Base-by-base conservation (phyloP, 2,888 invertebrate genomes). In the Drosophila mimica region DNA sequence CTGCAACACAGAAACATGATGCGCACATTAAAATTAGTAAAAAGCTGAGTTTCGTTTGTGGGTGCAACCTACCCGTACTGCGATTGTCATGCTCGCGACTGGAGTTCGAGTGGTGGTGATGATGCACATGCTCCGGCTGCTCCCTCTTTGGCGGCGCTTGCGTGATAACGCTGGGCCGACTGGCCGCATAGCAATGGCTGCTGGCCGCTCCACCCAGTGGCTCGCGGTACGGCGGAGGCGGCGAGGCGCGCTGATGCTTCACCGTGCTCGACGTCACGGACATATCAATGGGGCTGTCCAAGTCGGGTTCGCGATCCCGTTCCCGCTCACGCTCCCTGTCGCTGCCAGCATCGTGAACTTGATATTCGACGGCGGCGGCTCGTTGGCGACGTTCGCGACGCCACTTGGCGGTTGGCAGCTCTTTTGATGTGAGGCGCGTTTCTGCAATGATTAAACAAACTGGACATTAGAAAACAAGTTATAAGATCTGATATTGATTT, bases 341-440 rank as follows among this genome's bases (percentile, higher is more conserved):
- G 80, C 34, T 74, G 62, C 52, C 69, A 9, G 76, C 71, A 52
- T 87, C 88, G 28, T 78, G 77, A 49, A 76, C 83, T 70, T 91
- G 92, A 78, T 93, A 93, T 79, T 92, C 92, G 56, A 86, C 90
- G 7, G 91, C 91, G 6, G 94, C 93, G 7, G 94, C 93, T 2
- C 94, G 94, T 62, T 93, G 92, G 31, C 96, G 94, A 46, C 96
- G 94, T 78, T 96, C 96, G 59, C 96, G 94, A 73, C 96, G 95
- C 96, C 96, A 96, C 93, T 96, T 96, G 62, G 95, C 94, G 9
- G 96, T 96, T 70, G 94, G 94, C 76, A 95, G 93, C 84, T 96
- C 96, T 92, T 95, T 96, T 63, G 94, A 93, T 62, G 92, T 91
- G 81, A 93, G 84, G 70, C 93, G 92, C 79, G 92, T 89, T 85